Conservation (phyloP, 1,140 invertebrate species). For the Aphelenchoides besseyi region DNA sequence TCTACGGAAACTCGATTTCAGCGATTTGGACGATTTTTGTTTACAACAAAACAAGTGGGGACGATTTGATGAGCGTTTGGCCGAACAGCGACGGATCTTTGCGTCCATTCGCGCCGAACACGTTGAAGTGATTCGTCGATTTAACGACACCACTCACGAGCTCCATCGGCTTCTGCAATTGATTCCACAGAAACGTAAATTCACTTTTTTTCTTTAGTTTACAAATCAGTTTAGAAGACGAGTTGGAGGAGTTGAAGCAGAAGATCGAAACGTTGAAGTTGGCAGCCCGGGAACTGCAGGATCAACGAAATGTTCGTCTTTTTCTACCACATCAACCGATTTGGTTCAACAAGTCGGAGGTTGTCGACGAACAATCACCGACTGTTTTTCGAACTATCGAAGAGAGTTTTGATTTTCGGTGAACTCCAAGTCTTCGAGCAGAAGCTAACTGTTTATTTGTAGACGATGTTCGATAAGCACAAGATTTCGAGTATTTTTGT, state of each 20-base stretch:
- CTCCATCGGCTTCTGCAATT: conserved; percentile 24
- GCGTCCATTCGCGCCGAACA: conserved; percentile 27
- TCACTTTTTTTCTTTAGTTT: conserved; percentile 5
- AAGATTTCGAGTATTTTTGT: conserved; percentile 46
- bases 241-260: conserved; percentile 36
- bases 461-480: conserved; percentile 55
- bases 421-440: not conserved
- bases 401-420: conserved; percentile 31
- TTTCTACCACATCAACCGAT: conserved; percentile 47
- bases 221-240: conserved; percentile 33
- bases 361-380: not conserved
- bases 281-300: conserved; percentile 41
- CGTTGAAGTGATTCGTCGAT: conserved; percentile 29
- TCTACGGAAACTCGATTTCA: no score
- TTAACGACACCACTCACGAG: conserved; percentile 24
- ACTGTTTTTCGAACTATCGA: conserved; percentile 33
- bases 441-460: conserved; percentile 23
- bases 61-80: conserved; percentile 10
- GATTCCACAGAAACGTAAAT: conserved; percentile 37
- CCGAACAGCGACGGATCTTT: conserved; percentile 23
- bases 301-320: conserved; percentile 50
- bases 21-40: conserved; percentile 24
- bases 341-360: not conserved
- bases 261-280: conserved; percentile 38
- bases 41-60: conserved; percentile 24